Evolutionary conservation across 2,888 invertebrate species (phyloP).

Genomic region (Eupithecia abbreviata): DNA sequence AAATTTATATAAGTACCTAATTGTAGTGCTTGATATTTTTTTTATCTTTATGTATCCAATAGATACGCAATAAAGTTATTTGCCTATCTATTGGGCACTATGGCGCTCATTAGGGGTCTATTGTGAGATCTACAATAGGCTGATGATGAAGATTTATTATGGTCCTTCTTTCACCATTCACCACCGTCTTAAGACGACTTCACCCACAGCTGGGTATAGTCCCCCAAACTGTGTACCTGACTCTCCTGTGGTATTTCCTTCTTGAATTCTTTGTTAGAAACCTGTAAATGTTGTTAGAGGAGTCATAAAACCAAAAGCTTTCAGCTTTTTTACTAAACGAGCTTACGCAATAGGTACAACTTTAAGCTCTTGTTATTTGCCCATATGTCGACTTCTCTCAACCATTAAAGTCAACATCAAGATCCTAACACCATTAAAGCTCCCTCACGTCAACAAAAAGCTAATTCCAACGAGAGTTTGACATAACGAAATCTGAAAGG

Average conservation of each 20-base stretch:
- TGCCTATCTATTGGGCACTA: no score
- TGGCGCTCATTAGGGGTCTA: no score
- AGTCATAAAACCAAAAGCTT: no score
- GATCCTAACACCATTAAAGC: constrained; percentile 43
- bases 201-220: no score
- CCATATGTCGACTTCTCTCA: constrained; percentile 23
- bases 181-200: background rate
- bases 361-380: background rate
- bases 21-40: no score
- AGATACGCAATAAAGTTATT: no score
- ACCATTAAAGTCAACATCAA: constrained; percentile 40
- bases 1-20: no score
- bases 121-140: no score
- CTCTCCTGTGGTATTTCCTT: background rate
- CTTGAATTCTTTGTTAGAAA: background rate
- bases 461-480: constrained; percentile 66
- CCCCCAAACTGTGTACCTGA: background rate
- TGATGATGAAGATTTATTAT: no score
- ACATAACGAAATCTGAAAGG: constrained; percentile 74
- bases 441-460: constrained; percentile 36
- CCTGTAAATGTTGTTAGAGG: no score
- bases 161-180: background rate
- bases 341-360: background rate
- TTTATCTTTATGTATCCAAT: no score
- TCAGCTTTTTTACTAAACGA: background rate